Base-by-base conservation (phyloP, 2,113 vertebrate genomes). In the sheep (Ovis aries) region DNA sequence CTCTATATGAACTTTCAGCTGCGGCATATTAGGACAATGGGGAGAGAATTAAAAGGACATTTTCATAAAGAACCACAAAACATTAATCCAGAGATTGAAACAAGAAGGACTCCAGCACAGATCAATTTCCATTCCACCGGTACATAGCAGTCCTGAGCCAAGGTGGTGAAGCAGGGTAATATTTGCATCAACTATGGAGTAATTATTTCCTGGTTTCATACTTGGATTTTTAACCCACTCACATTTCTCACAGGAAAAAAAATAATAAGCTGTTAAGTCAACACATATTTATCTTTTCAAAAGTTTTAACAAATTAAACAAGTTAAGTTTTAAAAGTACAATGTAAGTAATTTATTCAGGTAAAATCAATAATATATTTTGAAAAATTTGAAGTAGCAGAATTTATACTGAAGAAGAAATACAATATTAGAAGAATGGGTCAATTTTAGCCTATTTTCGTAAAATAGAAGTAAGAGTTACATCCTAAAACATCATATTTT, bases 371-470 rank as follows among this genome's bases (percentile, higher is more conserved):
- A 89, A 81, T 6, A 45, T 48, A 33, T 33, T 43, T 55, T 27
- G 3, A 6, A 80, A 60, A 43, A 9, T 82, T 16, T 96, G 36
- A 93, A 77, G 45, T 90, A 29, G 17, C n/a, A 88, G 40, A 43
- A 90, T 96, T 91, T 97, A 57, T 45, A 91, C 27, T n/a, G 48
- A 74, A 77, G 11, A 85, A 74, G 78, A 94, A 88, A 93, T 89
- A 52, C 11, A 83, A 33, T 95, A 91, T 80, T 84, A 14, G 13
- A 95, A 67, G 29, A 91, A 33, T 36, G 45, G 50, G 31, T 88
- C 82, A 36, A 82, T 52, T 93, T 91, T 77, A 50, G 60, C 29
- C 82, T 52, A 90, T 50, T 94, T 80, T 90, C 33, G 67, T 67
- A 86, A 94, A 71, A 78, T 80, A 83, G 82, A 57, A 67, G 45